Base-by-base conservation (phyloP, 2,888 invertebrate genomes). In the Dioctria rufipes region DNA sequence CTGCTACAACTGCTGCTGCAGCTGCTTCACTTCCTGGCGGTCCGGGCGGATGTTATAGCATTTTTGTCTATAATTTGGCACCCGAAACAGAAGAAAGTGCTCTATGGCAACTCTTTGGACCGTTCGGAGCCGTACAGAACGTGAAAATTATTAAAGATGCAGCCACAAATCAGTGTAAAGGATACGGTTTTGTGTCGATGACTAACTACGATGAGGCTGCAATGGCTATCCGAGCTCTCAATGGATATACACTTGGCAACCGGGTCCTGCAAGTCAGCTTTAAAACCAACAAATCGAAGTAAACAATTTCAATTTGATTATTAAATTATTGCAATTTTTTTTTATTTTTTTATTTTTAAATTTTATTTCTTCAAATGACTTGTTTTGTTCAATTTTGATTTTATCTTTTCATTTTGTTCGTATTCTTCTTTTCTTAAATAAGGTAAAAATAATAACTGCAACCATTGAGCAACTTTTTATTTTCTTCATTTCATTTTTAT, bases 111-210 rank as follows among this genome's bases (percentile, higher is more conserved):
- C 92, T 98, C 84, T 98, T 98, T 90, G 98, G 98, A 9, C 89
- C 89, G n/a, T 89, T 89, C 80, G 89, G 89, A 71, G 89, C 89
- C 78, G 89, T 89, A 82, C 96, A 98, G 91, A 96, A 95, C 90
- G 98, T 98, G 85, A 98, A 98, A 92, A 97, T 98, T 86, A 96
- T 98, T 88, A 94, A 97, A 89, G 98, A 98, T 92, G 94, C 95
- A 86, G 94, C 96, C 86, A 97, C 97, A 86, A 97, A 97, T 91
- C 98, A 98, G 90, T 98, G 98, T 92, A 98, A 98, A 92, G 98
- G 98, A 83, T 98, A 98, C 89, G 98, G 98, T 84, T 98, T 98
- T 89, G 98, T 98, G 84, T 98, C 98, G 83, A 98, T 98, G 98
- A 97, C 97, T 87, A 97, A 98, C 90, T 98, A 98, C 89, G 98